Evolutionary conservation across 2,113 vertebrate species (phyloP), one percentile per base, ranked within the genome.

Genomic region (Eidolon helvum): DNA sequence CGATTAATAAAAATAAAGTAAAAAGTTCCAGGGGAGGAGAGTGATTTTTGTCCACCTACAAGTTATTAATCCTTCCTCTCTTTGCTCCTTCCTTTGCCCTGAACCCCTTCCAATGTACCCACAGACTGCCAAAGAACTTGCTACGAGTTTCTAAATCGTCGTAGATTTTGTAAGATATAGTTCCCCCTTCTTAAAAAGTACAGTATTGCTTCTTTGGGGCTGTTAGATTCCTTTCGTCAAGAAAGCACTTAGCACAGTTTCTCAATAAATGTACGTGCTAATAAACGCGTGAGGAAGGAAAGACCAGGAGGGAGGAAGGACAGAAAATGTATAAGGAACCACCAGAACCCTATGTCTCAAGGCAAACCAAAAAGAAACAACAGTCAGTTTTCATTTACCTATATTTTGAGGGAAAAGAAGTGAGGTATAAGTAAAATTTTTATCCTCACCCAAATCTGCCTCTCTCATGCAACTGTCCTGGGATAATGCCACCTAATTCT

Each of bases 81-180:
- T 57, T n/a, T 53, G 26, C 59, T 33, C 59, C 9, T 24, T 30
- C 18, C 59, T 75, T 61, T 10, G 12, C 38, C 43, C 30, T 24
- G 22, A 63, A 28, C 35, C 19, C 9, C 55, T 48, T 57, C 69
- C 26, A 18, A 26, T 63, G 26, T 43, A 59, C 21, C 40, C 33
- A 35, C 50, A 69, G 84, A 22, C 28, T 24, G 55, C 35, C 43
- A 0, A 4, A 55, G 43, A 12, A 35, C 48, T 26, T 15, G 16
- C n/a, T 57, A 18, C n/a, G 40, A 21, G 26, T 63, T 94, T 80
- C 50, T 40, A 87, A 65, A 53, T 21, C 9, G 26, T 4, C 14
- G n/a, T 19, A 24, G 57, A 72, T 91, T 92, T 90, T 43, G 6
- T 65, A 95, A 90, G 69, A 57, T 53, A 50, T 2, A 33, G 24